These are phyloP conservation scores for Drosophila melanogaster DNA, from an alignment of 1,140 invertebrate species.

Conservation along the genomic window DNA sequence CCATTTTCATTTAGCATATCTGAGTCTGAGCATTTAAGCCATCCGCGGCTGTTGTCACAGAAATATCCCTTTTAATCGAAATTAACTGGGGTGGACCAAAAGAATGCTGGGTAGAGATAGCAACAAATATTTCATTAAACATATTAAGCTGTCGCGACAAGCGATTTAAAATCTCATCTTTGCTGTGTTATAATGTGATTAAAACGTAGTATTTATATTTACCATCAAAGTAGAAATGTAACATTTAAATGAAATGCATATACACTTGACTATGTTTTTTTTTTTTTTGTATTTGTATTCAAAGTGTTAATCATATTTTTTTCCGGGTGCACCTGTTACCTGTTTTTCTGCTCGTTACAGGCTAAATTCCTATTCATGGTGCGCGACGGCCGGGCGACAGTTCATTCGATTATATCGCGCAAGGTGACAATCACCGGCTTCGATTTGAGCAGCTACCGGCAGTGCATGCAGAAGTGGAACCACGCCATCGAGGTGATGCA, in stretches of 20 bases:
- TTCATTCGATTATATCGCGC: conserved; percentile 98
- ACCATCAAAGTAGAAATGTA: too few relatives aligned
- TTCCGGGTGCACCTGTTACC: neutral
- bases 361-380: conserved; percentile 99
- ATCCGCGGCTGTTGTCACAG: neutral
- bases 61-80: neutral
- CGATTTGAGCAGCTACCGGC: conserved; percentile 95
- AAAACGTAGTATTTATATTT: neutral
- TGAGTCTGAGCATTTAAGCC: neutral
- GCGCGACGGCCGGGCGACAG: conserved; percentile 97
- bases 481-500: conserved; percentile 97
- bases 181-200: neutral
- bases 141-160: neutral
- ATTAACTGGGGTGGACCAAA: neutral
- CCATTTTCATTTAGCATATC: conserved; percentile 9
- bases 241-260: too few relatives aligned
- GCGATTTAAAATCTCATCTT: neutral
- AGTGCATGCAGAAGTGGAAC: conserved; percentile 98
- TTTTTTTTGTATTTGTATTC: neutral
- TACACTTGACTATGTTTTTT: too few relatives aligned
- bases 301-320: neutral
- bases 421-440: conserved; percentile 99
- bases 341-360: conserved; percentile 80
- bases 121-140: neutral
- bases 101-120: neutral